Conservation (phyloP, 2,113 vertebrate species). For the Australoheros scitulus region DNA sequence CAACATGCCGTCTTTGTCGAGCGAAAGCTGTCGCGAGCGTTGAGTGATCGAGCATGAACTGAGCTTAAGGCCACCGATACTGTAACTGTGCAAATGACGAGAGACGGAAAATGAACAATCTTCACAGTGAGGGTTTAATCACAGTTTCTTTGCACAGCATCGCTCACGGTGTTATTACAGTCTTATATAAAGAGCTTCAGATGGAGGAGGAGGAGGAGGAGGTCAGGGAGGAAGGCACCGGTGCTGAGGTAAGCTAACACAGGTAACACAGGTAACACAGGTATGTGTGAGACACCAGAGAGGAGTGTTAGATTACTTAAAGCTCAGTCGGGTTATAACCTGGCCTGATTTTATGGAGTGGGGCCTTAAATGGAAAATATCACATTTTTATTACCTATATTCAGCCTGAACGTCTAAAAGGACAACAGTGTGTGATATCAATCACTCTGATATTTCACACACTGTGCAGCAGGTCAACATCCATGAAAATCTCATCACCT, state of each 20-base stretch:
- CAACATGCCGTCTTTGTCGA: not conserved
- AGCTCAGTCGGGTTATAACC: not conserved
- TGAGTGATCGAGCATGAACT: conserved; percentile 11
- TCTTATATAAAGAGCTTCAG: not conserved
- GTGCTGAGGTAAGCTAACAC: rapidly evolving
- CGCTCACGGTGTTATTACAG: not conserved
- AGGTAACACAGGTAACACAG: not conserved
- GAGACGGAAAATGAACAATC: not conserved
- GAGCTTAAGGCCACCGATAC: conserved; percentile 3
- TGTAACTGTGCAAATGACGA: not conserved
- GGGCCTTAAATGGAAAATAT: not conserved
- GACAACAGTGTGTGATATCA: not conserved
- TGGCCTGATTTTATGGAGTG: too few species aligned
- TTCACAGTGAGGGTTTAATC: not conserved
- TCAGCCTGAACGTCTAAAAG: not conserved
- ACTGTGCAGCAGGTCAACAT: not conserved
- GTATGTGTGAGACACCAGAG: not conserved
- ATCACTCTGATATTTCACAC: not conserved
- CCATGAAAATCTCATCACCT: conserved; percentile 20
- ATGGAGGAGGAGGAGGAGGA: not conserved
- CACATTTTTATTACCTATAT: not conserved
- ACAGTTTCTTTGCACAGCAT: not conserved
- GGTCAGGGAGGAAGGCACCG: not conserved
- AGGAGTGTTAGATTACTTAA: not conserved
- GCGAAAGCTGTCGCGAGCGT: conserved; percentile 12